Evolutionary conservation across 2,797 vertebrate species (phyloP), one percentile per base, ranked within the genome.

Genomic region (Eidolon dupreanum): DNA sequence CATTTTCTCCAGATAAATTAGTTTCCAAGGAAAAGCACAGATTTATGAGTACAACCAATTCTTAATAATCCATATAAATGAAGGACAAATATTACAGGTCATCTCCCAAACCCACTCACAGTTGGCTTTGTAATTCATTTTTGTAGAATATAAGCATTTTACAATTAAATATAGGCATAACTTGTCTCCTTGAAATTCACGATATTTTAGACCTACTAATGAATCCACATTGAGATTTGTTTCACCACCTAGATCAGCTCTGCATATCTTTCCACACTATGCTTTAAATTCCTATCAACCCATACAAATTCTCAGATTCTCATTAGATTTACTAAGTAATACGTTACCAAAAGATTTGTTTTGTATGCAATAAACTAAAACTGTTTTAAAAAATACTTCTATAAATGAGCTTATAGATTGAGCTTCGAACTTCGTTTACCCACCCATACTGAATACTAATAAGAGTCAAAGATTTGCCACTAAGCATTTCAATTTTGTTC

Each of bases 171-270:
- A 85, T 1, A 61, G 49, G 26, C 26, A 68, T 59, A 90, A 74
- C 26, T 26, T 83, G 28, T 57, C 55, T 24, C 88, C 57, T 70
- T 73, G 26, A 90, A 86, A 91, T 77, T 91, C 73, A 82, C 28
- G 82, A 70, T 79, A 95, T 85, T 96, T 81, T 78, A 90, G n/a
- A 79, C 38, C 46, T 82, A 92, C 79, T n/a, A 68, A 95, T 55
- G 26, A 93, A 92, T 24, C 46, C 75, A 89, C 53, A 77, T 0
- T 66, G n/a, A 73, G 65, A n/a, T 85, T 57, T 91, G 36, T 84
- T 65, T 93, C 28, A 71, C 26, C 43, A 63, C 17, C 65, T 66
- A 65, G 26, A 70, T 90, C 46, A 51, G 43, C 51, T 82, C 13
- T 85, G 31, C 4, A 1, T 31, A 74, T 61, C 43, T 84, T 88